These are phyloP conservation scores for Trachelipus rathkii DNA, from an alignment of 1,140 invertebrate species.

Conservation along the genomic window DNA sequence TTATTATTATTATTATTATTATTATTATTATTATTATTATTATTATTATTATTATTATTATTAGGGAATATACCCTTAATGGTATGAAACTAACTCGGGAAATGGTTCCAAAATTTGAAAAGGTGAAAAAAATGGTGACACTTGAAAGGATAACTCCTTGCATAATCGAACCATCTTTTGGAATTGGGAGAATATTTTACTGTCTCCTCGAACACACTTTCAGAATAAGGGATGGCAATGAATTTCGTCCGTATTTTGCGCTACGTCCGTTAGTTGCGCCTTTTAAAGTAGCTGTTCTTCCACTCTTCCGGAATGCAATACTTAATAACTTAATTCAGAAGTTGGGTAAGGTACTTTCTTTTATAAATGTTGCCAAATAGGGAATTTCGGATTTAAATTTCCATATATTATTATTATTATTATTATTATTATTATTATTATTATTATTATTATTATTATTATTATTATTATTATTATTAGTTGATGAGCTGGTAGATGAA, in stretches of 20 bases:
- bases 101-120: slow-evolving; percentile 66
- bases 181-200: slow-evolving; percentile 95
- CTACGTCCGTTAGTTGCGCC: slow-evolving; percentile 87
- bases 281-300: slow-evolving; percentile 93
- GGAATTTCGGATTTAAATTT: too few species aligned
- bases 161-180: slow-evolving; percentile 98
- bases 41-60: too few species aligned
- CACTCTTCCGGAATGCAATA: slow-evolving; percentile 78
- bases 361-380: too few species aligned
- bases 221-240: slow-evolving; percentile 43
- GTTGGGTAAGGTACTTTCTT: slow-evolving; percentile 61
- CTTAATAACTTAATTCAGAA: slow-evolving; percentile 78
- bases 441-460: neutral
- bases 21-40: too few species aligned
- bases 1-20: too few species aligned
- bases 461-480: neutral
- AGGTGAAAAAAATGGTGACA: slow-evolving; percentile 79
- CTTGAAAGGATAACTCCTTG: slow-evolving; percentile 96
- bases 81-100: slow-evolving; percentile 50
- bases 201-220: slow-evolving; percentile 95
- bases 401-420: too few species aligned
- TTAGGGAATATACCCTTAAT: too few species aligned
- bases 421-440: neutral
- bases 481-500: neutral
- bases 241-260: slow-evolving; percentile 64